Base-by-base conservation (phyloP, 2,113 vertebrate genomes). In the Ariopsis seemanni region DNA sequence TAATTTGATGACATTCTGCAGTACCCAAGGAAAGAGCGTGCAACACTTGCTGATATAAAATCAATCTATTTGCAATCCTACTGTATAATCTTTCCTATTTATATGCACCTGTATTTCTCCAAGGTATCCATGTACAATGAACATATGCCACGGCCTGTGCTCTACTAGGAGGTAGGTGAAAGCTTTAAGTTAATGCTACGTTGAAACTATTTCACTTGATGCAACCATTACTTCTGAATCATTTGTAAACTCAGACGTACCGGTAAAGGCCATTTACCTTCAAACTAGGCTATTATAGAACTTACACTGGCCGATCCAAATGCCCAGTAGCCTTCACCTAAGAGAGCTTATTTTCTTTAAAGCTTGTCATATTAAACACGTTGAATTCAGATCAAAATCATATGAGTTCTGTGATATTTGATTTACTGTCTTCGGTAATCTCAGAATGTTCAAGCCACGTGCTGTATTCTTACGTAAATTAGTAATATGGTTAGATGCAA, bases 331-430 rank as follows among this genome's bases (percentile, higher is more conserved):
- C 25, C 48, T 69, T 18, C 14, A 69, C 20, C 52, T 63, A 65
- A 9, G 15, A 60, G 53, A 74, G 85, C 87, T 71, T 90, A 90
- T 93, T 92, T 92, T 92, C 85, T 89, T 86, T 65, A 34, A 71
- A 34, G 67, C 67, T 34, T 71, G 11, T 27, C 14, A 85, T 91
- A 92, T 91, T 88, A 87, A 86, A 89, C 67, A 91, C 89, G 86
- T 60, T 92, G 91, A 92, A 84, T 85, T 91, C 87, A 90, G 42
- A 78, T 88, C 81, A 82, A 91, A 93, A 90, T 57, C 78, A 92
- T 90, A 88, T 84, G 77, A 91, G 69, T 87, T 88, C 88, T 75
- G 89, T 18, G 1, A 62, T 78, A 88, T 91, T 90, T 83, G n/a
- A 85, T 90, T 42, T 90, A 93, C 91, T 90, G 75, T 65, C 72